phyloP scores from a whole-genome alignment of 1,140 invertebrate genomes.

The Ips typographus region DNA sequence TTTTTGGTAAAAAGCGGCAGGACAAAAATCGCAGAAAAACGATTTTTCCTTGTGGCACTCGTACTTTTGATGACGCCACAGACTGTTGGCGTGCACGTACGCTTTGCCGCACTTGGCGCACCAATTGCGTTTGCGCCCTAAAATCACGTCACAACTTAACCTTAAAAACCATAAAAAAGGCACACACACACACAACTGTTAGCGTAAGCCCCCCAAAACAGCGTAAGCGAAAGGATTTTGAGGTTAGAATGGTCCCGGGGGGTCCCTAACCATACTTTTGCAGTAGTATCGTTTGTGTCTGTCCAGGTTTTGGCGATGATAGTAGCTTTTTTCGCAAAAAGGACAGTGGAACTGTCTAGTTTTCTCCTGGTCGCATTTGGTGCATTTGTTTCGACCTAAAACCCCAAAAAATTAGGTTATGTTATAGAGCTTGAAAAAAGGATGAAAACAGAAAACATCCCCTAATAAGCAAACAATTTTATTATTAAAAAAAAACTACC shows the following conservation, averaged over 20 bases:
- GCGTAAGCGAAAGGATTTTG: background rate
- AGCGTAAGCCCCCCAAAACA: background rate
- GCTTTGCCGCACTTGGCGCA: constrained; percentile 53
- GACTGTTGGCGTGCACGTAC: constrained; percentile 59
- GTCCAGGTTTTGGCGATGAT: constrained; percentile 26
- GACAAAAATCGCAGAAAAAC: constrained; percentile 38
- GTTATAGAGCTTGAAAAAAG: no score
- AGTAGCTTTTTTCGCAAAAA: constrained; percentile 32
- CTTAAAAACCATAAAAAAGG: background rate
- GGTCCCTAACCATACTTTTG: constrained; percentile 16
- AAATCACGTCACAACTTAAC: background rate
- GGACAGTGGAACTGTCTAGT: constrained; percentile 21
- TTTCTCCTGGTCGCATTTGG: constrained; percentile 8
- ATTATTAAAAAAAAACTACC: no score
- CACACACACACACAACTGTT: background rate
- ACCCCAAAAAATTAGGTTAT: no score
- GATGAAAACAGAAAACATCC: no score
- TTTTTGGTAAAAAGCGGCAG: constrained; percentile 39
- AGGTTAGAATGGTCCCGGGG: constrained; percentile 3
- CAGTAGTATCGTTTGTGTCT: constrained; percentile 32
- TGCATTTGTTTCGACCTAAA: background rate
- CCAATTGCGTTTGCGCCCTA: constrained; percentile 5
- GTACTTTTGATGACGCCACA: constrained; percentile 61
- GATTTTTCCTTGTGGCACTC: constrained; percentile 59
- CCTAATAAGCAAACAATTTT: no score